Evolutionary conservation across 1,140 invertebrate species (phyloP).

Genomic region (Scaptomyza hsui): DNA sequence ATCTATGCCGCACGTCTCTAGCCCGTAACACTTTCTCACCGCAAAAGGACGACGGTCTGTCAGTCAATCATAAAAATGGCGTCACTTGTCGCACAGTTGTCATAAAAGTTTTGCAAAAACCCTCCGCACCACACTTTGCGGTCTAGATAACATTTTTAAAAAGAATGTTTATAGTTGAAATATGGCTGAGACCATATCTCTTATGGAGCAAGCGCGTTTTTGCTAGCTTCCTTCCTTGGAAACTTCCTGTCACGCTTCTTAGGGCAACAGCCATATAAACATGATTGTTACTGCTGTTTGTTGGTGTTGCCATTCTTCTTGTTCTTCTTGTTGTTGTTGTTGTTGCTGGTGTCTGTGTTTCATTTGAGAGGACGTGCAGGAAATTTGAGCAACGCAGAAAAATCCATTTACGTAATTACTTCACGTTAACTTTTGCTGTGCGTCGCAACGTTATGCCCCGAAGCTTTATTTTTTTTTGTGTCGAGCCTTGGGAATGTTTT

Average conservation of each 20-base stretch:
- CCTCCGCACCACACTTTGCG: not conserved
- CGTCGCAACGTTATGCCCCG: conserved; percentile 4
- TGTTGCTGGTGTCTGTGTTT: conserved; percentile 45
- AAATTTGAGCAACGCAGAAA: conserved; percentile 77
- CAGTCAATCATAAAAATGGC: conserved; percentile 70
- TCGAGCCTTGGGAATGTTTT: conserved; percentile 13
- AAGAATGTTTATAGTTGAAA: conserved; percentile 44
- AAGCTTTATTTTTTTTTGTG: not conserved
- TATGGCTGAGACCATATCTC: conserved; percentile 25
- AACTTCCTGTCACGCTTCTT: conserved; percentile 76
- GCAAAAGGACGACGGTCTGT: conserved; percentile 42
- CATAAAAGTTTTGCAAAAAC: conserved; percentile 48
- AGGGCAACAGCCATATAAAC: conserved; percentile 67
- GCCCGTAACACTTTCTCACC: conserved; percentile 19
- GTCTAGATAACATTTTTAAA: conserved; percentile 21
- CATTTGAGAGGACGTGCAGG: conserved; percentile 68
- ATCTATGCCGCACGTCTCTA: not conserved
- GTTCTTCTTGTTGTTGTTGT: conserved; percentile 22
- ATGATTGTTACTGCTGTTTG: conserved; percentile 47
- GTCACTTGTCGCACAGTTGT: conserved; percentile 60
- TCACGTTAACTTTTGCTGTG: conserved; percentile 70
- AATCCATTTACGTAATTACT: conserved; percentile 83
- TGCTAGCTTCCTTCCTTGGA: conserved; percentile 69
- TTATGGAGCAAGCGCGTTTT: conserved; percentile 41
- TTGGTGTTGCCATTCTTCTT: conserved; percentile 25